Evolutionary conservation across 2,888 invertebrate species (phyloP).

Genomic region (Sepiola atlantica): DNA sequence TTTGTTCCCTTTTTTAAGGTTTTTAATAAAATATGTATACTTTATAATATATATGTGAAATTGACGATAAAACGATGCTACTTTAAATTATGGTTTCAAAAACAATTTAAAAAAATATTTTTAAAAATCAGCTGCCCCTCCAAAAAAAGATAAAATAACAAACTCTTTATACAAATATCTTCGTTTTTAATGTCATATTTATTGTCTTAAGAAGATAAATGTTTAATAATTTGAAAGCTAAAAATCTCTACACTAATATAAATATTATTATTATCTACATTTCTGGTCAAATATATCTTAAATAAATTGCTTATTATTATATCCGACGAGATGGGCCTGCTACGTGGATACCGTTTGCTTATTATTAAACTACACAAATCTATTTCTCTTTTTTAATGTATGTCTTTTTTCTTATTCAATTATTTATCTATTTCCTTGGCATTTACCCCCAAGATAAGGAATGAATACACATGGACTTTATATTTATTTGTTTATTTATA

Average conservation of each 20-base stretch:
- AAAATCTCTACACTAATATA: background rate
- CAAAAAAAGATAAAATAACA: too few species aligned
- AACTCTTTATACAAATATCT: too few species aligned
- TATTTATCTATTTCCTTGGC: background rate
- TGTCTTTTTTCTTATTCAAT: background rate
- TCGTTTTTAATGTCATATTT: too few species aligned
- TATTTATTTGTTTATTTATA: background rate
- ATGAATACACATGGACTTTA: background rate
- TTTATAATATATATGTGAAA: too few species aligned
- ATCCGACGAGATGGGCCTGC: background rate
- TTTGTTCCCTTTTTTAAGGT: background rate
- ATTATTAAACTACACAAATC: background rate
- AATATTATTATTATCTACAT: background rate
- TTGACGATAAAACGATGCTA: too few species aligned
- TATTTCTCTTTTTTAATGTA: background rate
- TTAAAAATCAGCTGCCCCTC: too few species aligned
- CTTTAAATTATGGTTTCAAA: too few species aligned
- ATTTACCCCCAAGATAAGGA: background rate
- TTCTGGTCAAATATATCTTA: background rate
- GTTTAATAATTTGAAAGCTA: too few species aligned
- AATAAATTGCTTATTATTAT: constrained; percentile 12
- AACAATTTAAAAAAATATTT: too few species aligned
- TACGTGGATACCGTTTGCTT: background rate
- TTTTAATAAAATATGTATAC: background rate
- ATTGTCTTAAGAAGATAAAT: too few species aligned